These are phyloP conservation scores for Odontocerum albicorne DNA, from an alignment of 2,888 invertebrate species.

Conservation along the genomic window DNA sequence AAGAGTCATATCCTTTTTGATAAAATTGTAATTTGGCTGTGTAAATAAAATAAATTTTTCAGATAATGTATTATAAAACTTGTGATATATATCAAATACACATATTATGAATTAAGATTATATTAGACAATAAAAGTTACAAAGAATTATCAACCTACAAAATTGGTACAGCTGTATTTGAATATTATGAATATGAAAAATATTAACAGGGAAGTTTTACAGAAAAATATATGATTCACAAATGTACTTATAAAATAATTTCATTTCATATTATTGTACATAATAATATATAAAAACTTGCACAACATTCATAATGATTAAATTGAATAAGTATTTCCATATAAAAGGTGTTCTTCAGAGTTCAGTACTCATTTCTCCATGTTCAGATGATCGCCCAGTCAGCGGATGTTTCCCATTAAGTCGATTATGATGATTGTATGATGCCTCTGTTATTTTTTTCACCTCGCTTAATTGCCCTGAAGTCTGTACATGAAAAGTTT, in stretches of 20 bases:
- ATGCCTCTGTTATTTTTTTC: conserved; percentile 38
- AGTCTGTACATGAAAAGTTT: conserved; percentile 43
- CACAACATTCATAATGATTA: not conserved
- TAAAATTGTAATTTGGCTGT: no score
- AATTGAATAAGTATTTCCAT: not conserved
- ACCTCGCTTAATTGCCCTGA: conserved; percentile 53
- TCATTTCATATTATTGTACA: not conserved
- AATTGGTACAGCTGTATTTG: no score
- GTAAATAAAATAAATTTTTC: no score
- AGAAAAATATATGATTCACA: not conserved
- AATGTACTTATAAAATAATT: not conserved
- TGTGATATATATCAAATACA: no score
- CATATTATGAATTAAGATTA: no score
- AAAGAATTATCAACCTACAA: no score
- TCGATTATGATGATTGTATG: conserved; percentile 40
- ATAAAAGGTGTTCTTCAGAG: conserved; percentile 47
- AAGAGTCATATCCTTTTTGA: no score
- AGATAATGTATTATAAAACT: no score
- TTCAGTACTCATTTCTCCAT: conserved; percentile 71
- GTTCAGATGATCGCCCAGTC: conserved; percentile 37
- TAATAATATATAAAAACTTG: no score
- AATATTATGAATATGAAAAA: no score
- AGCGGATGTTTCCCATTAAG: conserved; percentile 41
- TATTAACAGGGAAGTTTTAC: not conserved
- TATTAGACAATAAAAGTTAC: no score